A percentile compares a stretch with the other conserved stretches of the same genome.
Conservation (phyloP, 2,888 invertebrate genomes). For the Thumatha senex region DNA sequence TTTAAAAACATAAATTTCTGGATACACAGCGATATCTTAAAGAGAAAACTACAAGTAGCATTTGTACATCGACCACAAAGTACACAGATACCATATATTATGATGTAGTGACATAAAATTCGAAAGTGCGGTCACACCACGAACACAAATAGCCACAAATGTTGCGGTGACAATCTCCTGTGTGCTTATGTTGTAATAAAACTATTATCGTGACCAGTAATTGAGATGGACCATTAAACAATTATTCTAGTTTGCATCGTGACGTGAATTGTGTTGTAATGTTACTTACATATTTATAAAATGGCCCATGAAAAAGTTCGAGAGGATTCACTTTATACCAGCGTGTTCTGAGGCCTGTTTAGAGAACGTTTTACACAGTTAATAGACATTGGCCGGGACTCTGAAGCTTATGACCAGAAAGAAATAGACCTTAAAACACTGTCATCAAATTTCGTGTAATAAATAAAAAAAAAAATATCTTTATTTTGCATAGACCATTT, state of each 20-base stretch:
- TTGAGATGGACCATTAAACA: neutral
- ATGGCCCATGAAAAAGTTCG: too few species aligned
- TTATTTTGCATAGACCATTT: too few species aligned
- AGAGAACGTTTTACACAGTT: neutral
- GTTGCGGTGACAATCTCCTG: neutral
- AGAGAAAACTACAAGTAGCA: neutral
- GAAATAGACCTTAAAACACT: too few species aligned
- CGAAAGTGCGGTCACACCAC: constrained; percentile 1
- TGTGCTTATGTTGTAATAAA: neutral
- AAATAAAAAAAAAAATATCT: too few species aligned
- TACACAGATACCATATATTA: neutral
- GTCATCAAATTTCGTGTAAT: too few species aligned
- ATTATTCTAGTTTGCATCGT: neutral
- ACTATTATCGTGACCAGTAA: neutral
- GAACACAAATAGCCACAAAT: too few species aligned
- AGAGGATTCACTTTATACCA: too few species aligned
- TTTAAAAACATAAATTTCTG: too few species aligned
- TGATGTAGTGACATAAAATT: neutral
- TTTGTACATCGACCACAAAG: neutral
- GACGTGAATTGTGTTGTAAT: neutral
- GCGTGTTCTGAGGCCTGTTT: too few species aligned
- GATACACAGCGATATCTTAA: neutral
- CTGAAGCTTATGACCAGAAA: too few species aligned
- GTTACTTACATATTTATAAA: neutral
- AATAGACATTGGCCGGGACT: too few species aligned